A percentile compares a stretch with the other conserved stretches of the same genome.
Conservation (phyloP, 2,113 vertebrate genomes). For the Diadophis punctatus region DNA sequence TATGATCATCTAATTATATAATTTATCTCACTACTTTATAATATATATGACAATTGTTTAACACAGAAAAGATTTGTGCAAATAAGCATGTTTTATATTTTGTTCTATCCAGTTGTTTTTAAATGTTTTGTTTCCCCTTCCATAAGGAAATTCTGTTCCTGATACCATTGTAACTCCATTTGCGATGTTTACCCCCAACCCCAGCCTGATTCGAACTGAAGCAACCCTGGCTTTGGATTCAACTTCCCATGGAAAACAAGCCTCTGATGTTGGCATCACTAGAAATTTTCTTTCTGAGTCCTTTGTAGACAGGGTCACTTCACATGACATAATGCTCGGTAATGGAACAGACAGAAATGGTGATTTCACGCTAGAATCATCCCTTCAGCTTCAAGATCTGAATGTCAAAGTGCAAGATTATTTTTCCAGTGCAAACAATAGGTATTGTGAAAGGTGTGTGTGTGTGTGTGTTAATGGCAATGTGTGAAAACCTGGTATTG, state of each 20-base stretch:
- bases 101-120: neutral
- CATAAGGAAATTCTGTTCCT: conserved; percentile 33
- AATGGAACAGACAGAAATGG: neutral
- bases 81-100: neutral
- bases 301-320: neutral
- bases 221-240: neutral
- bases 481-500: neutral
- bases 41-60: neutral
- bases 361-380: neutral
- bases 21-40: neutral
- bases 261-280: accelerated
- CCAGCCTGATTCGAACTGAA: neutral
- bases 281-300: neutral
- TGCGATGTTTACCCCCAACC: neutral
- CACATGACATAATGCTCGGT: accelerated
- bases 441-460: conserved; percentile 36
- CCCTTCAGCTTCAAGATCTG: neutral
- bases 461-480: neutral
- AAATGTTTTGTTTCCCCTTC: conserved; percentile 10
- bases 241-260: neutral
- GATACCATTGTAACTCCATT: accelerated
- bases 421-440: neutral
- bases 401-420: conserved; percentile 1
- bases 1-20: neutral
- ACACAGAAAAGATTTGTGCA: neutral